Conservation (phyloP, 2,888 invertebrate species). For the Microplitis deprimator region DNA sequence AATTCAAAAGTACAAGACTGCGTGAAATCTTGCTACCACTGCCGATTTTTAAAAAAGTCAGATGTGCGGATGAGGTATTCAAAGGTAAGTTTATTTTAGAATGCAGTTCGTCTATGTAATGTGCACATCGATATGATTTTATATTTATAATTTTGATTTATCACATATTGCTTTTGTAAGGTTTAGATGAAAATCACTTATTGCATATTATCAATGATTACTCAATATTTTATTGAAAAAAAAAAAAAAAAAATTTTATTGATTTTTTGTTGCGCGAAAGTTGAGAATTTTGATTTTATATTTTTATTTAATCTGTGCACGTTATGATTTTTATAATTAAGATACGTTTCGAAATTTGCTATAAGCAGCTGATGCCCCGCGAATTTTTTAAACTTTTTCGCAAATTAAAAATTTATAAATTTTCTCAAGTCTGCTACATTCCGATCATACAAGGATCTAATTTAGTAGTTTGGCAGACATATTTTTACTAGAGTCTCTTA, state of each 20-base stretch:
- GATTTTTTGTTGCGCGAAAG: background rate
- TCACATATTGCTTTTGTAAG: slow-evolving; percentile 7
- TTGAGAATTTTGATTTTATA: background rate
- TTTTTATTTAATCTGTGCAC: background rate
- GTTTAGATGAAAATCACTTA: background rate
- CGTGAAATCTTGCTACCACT: slow-evolving; percentile 52
- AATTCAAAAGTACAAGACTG: slow-evolving; percentile 54
- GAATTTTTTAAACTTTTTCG: too few species aligned
- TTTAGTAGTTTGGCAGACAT: too few species aligned
- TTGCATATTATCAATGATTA: background rate
- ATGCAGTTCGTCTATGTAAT: background rate
- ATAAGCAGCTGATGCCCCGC: too few species aligned
- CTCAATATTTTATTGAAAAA: background rate
- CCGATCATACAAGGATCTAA: too few species aligned
- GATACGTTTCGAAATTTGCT: background rate
- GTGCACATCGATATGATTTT: background rate
- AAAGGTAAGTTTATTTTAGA: slow-evolving; percentile 53
- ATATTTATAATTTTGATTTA: background rate
- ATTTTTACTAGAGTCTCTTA: background rate
- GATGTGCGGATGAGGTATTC: slow-evolving; percentile 60
- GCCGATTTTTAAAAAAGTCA: slow-evolving; percentile 49
- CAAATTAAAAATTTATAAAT: too few species aligned
- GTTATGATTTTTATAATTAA: background rate
- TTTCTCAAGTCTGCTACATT: too few species aligned
- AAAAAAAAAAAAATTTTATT: background rate